These are phyloP conservation scores for Xestia c-nigrum DNA, from an alignment of 2,888 invertebrate species.

Conservation along the genomic window DNA sequence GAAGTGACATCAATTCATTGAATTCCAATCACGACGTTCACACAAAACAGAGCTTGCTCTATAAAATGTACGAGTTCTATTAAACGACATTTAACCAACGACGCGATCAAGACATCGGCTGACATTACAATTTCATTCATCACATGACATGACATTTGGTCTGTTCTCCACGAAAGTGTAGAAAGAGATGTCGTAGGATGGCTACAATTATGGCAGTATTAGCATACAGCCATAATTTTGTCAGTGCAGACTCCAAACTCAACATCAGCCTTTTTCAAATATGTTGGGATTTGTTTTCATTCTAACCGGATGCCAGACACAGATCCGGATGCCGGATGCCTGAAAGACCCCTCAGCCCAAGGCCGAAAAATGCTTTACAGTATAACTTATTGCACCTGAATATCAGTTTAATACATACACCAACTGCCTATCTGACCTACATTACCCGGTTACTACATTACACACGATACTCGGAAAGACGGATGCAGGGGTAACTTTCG, in stretches of 20 bases:
- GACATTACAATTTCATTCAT: constrained; percentile 5
- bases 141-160: background rate
- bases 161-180: background rate
- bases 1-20: constrained; percentile 41
- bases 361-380: too few relatives aligned
- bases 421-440: background rate
- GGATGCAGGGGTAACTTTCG: background rate
- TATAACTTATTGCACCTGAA: background rate
- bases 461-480: background rate
- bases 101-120: constrained; percentile 25
- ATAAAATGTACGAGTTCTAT: constrained; percentile 8
- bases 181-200: background rate
- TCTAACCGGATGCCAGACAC: too few relatives aligned
- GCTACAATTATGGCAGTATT: too few relatives aligned
- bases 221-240: background rate
- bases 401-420: background rate
- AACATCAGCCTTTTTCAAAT: background rate
- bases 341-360: too few relatives aligned
- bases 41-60: constrained; percentile 25
- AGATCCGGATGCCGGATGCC: too few relatives aligned
- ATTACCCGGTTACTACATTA: background rate
- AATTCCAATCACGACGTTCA: constrained; percentile 30
- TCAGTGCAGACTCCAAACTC: background rate
- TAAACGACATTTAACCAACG: constrained; percentile 18
- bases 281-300: background rate